Evolutionary conservation across 2,888 invertebrate species (phyloP), one percentile per base, ranked within the genome.

Genomic region (Rotaria socialis): DNA sequence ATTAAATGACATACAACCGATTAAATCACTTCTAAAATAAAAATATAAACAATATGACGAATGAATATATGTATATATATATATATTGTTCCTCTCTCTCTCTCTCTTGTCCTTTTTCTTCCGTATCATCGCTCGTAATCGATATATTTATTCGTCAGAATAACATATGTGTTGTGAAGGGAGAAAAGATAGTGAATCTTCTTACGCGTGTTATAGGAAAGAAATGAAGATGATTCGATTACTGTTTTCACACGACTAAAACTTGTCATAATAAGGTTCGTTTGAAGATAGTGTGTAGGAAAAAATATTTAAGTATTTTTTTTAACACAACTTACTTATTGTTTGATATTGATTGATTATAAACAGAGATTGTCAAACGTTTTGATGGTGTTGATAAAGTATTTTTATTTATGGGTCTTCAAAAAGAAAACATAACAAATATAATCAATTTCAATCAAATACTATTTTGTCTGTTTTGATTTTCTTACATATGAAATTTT

Each of bases 1-100:
- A 80, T 80, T 80, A n/a, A 80, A 80, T 80, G 80, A 80, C 80
- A 80, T 80, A 47, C 80, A 80, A 24, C 80, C 80, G 47, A 80
- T 47, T 80, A 80, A 47, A 22, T 80, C 80, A 80, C 47, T 47
- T 80, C 80, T 80, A 80, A 80, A 80, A 47, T 80, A 41, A 80
- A 80, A 47, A 80, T 43, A 43, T 22, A 43, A 75, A 67, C 35
- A 67, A 67, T 35, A 67, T 35, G 16, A 67, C 35, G 35, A 67
- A 67, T 67, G 67, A 67, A 67, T 35, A 67, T 16, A 16, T 14
- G 35, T 67, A 35, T n/a, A 60, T 60, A 60, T 60, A 27, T 60
- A 60, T 60, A 60, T 55, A 55, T 19, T 55, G 24, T 56, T 1
- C 22, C 14, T 67, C 27, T 67, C 27, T 67, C 27, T 16, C 24